phyloP scores from a whole-genome alignment of 2,888 invertebrate species.

The Schizotus pectinicornis region DNA sequence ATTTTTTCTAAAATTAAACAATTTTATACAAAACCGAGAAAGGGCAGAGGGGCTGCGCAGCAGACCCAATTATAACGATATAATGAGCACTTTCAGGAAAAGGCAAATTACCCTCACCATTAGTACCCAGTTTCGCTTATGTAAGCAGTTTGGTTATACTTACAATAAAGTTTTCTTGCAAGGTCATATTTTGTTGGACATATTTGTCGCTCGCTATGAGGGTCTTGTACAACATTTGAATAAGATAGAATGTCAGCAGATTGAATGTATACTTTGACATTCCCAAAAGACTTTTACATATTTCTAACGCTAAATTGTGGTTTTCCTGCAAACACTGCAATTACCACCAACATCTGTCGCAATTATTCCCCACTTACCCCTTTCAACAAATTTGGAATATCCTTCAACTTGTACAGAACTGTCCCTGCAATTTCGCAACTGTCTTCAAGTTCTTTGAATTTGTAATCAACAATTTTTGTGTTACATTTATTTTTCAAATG shows the following conservation, averaged over 20 bases:
- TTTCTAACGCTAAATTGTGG: constrained; percentile 43
- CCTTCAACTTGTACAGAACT: constrained; percentile 61
- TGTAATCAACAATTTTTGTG: constrained; percentile 54
- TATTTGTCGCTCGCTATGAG: constrained; percentile 15
- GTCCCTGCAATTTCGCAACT: constrained; percentile 38
- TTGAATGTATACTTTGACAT: too few relatives aligned
- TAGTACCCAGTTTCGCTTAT: too few relatives aligned
- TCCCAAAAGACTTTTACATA: too few relatives aligned
- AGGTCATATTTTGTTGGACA: constrained; percentile 13
- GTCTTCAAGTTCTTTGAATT: constrained; percentile 61
- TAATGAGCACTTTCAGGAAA: not conserved
- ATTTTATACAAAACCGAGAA: not conserved
- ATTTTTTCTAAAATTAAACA: constrained; percentile 62
- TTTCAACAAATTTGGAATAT: constrained; percentile 62
- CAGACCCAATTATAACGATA: too few relatives aligned
- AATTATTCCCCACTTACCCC: constrained; percentile 22
- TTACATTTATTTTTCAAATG: constrained; percentile 62
- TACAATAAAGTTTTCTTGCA: constrained; percentile 56
- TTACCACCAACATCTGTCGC: not conserved
- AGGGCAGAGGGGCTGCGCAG: not conserved
- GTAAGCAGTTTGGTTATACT: constrained; percentile 28
- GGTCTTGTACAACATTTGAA: too few relatives aligned
- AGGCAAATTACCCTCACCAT: too few relatives aligned
- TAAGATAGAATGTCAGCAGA: too few relatives aligned
- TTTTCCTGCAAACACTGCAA: constrained; percentile 49